These are phyloP conservation scores for Phalacrocorax aristotelis DNA, from an alignment of 2,113 vertebrate species.

Conservation along the genomic window DNA sequence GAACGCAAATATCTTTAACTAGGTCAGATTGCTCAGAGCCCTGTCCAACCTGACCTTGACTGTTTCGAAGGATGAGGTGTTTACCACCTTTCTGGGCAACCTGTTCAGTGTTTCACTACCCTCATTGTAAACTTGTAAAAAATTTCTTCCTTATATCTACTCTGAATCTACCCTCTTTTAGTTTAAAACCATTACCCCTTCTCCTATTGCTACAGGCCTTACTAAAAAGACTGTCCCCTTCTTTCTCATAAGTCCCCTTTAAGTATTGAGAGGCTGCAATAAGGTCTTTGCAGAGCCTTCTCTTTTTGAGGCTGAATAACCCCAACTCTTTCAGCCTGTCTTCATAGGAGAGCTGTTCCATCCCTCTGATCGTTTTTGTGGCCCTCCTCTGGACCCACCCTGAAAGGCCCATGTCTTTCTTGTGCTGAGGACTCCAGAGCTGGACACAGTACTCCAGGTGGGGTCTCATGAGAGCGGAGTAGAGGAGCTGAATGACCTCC, in stretches of 20 bases:
- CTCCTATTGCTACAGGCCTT: neutral
- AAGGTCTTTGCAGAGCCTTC: neutral
- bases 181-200: neutral
- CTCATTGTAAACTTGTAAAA: accelerated
- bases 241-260: neutral
- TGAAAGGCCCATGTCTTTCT: neutral
- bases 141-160: neutral
- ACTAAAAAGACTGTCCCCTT: neutral
- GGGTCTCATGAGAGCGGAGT: neutral
- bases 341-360: neutral
- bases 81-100: neutral
- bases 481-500: neutral
- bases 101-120: neutral
- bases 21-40: neutral
- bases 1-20: neutral
- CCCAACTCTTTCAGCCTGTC: accelerated
- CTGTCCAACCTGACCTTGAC: neutral
- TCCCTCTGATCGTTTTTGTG: neutral
- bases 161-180: neutral
- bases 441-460: neutral
- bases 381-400: neutral
- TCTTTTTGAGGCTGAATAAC: neutral
- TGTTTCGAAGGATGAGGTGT: neutral
- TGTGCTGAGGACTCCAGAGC: neutral
- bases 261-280: neutral